Base-by-base conservation (phyloP, 2,888 invertebrate genomes). In the Phyllotreta striolata region DNA sequence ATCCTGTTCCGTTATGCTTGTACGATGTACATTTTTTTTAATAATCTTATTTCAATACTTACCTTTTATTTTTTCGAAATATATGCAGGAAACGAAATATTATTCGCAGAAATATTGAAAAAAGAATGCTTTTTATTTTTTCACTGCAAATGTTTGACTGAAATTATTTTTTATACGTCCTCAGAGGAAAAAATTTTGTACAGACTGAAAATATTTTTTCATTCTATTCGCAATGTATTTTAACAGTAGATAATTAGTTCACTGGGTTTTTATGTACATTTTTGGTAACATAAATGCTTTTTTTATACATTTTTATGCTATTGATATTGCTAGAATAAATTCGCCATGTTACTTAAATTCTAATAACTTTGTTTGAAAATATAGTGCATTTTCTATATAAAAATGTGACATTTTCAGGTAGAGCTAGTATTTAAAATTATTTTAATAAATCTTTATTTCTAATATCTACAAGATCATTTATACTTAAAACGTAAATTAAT, bases 281-380 rank as follows among this genome's bases (percentile, higher is more conserved):
- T 51, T 51, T 51, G 51, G 54, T 37, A 51, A 46, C 35, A 51
- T 9, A 24, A 35, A 12, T 10, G 12, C 14, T 13, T 37, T 49
- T 49, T 12, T 47, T 47, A 47, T n/a, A 54, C 9, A n/a, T 40
- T 14, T 14, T 55, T 55, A 10, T 41, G 24, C 34, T 55, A 41
- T 24, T 10, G 10, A 49, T 47, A 46, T 44, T n/a, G 13, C 14
- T 35, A 12, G 13, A 55, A 62, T 10, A 52, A 57, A 59, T 56
- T 60, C 66, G 68, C 66, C 64, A 66, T 64, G 68, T 64, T 68
- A 68, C 64, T 64, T 68, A 63, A 64, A 55, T 14, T 64, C 57
- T 62, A 60, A 56, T 57, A 55, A 38, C 55, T 12, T 41, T 43
- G 40, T 55, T 55, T 38, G 24, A 55, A 9, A 47, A 54, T 39